Conservation (phyloP, 2,888 invertebrate genomes). For the Odontocolon sp. region DNA sequence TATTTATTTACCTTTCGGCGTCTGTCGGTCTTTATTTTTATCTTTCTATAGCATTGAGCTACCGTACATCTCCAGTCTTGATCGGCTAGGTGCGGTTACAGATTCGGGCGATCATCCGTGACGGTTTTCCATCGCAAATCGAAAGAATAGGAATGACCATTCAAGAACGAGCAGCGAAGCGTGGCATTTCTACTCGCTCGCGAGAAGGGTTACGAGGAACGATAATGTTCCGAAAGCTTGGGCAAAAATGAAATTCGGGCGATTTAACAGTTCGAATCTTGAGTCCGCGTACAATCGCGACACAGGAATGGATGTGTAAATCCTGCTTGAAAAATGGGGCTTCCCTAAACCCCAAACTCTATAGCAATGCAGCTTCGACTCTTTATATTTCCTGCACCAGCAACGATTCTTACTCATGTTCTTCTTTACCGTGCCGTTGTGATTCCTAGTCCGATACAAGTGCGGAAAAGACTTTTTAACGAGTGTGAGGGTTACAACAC, state of each 20-base stretch:
- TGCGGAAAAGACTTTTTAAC: no score
- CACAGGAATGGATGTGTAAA: constrained; percentile 68
- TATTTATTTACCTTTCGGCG: constrained; percentile 6
- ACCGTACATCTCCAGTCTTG: constrained; percentile 27
- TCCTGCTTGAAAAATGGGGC: constrained; percentile 70
- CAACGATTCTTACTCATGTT: constrained; percentile 50
- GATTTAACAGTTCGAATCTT: constrained; percentile 75
- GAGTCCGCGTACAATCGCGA: constrained; percentile 66
- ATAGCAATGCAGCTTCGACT: constrained; percentile 19
- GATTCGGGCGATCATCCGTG: constrained; percentile 25
- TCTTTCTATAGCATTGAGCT: constrained; percentile 42
- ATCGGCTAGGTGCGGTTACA: constrained; percentile 46
- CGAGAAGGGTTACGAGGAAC: constrained; percentile 68
- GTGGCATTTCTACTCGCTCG: no score
- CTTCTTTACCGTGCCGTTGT: constrained; percentile 23
- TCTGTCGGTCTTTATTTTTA: constrained; percentile 48
- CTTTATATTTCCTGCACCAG: constrained; percentile 41
- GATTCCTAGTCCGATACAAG: no score
- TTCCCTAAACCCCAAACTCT: constrained; percentile 9
- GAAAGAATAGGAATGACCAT: constrained; percentile 2
- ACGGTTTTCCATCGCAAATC: background rate
- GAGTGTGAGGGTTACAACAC: no score
- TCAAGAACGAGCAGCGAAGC: background rate
- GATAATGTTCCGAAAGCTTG: constrained; percentile 70
- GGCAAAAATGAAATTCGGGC: constrained; percentile 77